Conservation (phyloP, 2,888 invertebrate species). For the Philereme vetulata region DNA sequence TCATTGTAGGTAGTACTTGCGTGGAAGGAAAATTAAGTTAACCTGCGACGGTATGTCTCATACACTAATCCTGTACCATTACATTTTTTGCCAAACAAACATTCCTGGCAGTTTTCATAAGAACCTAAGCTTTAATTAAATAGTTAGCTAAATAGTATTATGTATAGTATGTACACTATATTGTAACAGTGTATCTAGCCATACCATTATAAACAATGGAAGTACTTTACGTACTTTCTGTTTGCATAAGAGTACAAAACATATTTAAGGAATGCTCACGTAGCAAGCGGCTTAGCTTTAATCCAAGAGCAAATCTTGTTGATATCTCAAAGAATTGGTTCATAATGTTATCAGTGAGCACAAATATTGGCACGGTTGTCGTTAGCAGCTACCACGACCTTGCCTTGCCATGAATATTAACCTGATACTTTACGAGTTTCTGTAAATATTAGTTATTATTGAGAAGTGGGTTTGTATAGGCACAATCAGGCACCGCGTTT, state of each 20-base stretch:
- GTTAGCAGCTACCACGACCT: constrained; percentile 70
- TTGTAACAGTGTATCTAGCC: too few species aligned
- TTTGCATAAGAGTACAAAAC: constrained; percentile 51
- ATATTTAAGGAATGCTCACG: constrained; percentile 61
- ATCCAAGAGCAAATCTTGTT: constrained; percentile 79
- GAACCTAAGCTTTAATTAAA: too few species aligned
- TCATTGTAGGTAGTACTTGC: too few species aligned
- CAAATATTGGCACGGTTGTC: constrained; percentile 76
- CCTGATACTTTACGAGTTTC: constrained; percentile 52
- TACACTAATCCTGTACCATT: too few species aligned
- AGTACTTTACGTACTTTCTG: constrained; percentile 35
- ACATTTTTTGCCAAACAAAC: too few species aligned
- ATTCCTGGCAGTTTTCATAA: too few species aligned
- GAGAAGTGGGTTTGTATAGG: constrained; percentile 50
- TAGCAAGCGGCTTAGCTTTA: constrained; percentile 69
- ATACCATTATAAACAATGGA: constrained; percentile 20
- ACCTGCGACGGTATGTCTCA: too few species aligned
- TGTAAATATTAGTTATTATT: constrained; percentile 60
- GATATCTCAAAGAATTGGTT: constrained; percentile 77
- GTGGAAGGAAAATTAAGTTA: too few species aligned
- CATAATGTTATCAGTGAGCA: constrained; percentile 75
- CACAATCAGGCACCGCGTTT: background rate
- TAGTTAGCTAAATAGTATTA: too few species aligned
- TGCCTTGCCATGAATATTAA: constrained; percentile 57
- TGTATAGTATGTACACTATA: too few species aligned